Base-by-base conservation (phyloP, 2,888 invertebrate genomes). In the Alloplasta piceator region DNA sequence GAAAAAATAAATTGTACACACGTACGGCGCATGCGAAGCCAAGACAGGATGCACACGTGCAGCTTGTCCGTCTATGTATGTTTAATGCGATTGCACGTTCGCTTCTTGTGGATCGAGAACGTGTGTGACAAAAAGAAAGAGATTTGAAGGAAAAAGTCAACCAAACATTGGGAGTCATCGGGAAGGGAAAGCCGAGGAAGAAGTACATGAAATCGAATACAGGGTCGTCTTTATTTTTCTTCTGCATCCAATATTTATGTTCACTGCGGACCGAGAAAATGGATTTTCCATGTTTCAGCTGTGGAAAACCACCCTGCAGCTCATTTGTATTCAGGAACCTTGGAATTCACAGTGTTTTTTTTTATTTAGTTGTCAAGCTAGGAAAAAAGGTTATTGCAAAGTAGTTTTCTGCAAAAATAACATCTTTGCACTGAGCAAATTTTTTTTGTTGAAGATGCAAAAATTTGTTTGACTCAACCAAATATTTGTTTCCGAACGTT, bases 61-160 rank as follows among this genome's bases (percentile, higher is more conserved):
- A 39, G 58, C 26, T 26, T 26, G 1, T 26, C 3, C 26, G n/a
- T n/a, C n/a, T n/a, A n/a, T 26, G 26, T 26, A 26, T 58, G 36
- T 60, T 75, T 67, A 50, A 41, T 58, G 56, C 50, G 74, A 67
- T 67, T 26, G 26, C 67, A 60, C 67, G 67, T 75, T 67, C 67
- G 12, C 26, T 26, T 41, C 67, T 50, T 48, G n/a, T 7, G 26
- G 26, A 66, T 12, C 36, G 52, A 55, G 52, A 4, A 64, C 26
- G 6, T 26, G 6, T 26, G 5, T 12, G 48, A 26, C 26, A 16
- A 46, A 16, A 48, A 64, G 56, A 26, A 26, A 26, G 26, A 26
- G 26, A 26, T 26, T 26, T 3, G 9, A 6, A 52, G 36, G 46
- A 56, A 43, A 10, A 73, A 73, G 14, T 36, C 46, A 73, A 64